Percentiles rank a stretch among this genome's conserved stretches.
phyloP scores from a whole-genome alignment of 1,140 invertebrate species.

The Gryllus bimaculatus region DNA sequence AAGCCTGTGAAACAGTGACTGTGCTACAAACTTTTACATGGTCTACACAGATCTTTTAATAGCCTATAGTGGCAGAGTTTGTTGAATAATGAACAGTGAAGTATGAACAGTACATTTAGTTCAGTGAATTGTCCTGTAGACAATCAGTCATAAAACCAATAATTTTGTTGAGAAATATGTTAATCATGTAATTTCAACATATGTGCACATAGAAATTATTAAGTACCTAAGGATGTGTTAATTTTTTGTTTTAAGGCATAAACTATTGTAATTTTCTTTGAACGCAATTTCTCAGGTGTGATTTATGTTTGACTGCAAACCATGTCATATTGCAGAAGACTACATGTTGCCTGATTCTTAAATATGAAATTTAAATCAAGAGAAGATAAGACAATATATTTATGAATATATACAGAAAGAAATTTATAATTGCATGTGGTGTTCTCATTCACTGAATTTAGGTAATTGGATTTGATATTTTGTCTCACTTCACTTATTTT shows the following conservation, averaged over 20 bases:
- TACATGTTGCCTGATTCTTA: neutral
- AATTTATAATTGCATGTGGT: neutral
- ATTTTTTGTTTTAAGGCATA: neutral
- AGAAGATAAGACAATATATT: neutral
- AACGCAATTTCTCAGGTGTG: neutral
- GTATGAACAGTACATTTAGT: neutral
- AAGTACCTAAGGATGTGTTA: neutral
- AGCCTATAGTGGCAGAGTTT: neutral
- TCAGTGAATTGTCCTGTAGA: neutral
- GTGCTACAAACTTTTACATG: neutral
- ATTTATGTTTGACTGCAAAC: neutral
- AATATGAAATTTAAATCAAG: neutral
- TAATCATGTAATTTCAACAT: constrained; percentile 1
- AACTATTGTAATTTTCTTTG: neutral
- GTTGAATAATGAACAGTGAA: neutral
- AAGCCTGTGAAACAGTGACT: neutral
- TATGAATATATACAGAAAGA: neutral
- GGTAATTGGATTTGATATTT: neutral
- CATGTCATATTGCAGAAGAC: neutral
- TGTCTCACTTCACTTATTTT: neutral
- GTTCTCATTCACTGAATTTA: neutral
- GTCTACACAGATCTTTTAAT: neutral
- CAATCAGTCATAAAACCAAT: neutral
- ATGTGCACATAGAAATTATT: neutral
- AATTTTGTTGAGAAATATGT: neutral